phyloP scores from a whole-genome alignment of 2,888 invertebrate species.

The Agrotis puta region DNA sequence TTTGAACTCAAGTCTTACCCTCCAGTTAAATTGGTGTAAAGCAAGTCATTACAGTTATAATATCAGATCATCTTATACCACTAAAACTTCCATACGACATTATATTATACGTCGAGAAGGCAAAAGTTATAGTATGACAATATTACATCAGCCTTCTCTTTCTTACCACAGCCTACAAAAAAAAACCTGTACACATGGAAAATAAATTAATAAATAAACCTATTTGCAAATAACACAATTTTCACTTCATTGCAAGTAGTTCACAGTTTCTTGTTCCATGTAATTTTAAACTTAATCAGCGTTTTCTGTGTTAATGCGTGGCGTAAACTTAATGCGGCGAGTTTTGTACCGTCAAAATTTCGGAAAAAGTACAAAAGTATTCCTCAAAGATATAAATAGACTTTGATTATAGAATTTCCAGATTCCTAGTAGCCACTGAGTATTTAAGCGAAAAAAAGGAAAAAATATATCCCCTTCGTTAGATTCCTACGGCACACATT shows the following conservation, averaged over 20 bases:
- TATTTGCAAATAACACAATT: constrained; percentile 39
- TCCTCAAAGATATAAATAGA: too few species aligned
- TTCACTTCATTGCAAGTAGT: constrained; percentile 27
- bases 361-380: too few species aligned
- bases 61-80: constrained; percentile 60
- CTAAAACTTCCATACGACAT: constrained; percentile 41
- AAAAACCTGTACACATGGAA: constrained; percentile 42
- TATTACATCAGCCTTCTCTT: constrained; percentile 59
- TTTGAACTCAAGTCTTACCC: neutral
- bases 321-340: too few species aligned
- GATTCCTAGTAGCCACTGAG: too few species aligned
- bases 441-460: too few species aligned
- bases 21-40: constrained; percentile 38
- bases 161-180: constrained; percentile 63
- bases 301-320: neutral
- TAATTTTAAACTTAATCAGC: neutral
- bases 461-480: too few species aligned
- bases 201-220: constrained; percentile 54
- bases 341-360: too few species aligned
- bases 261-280: constrained; percentile 17
- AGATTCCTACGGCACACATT: too few species aligned
- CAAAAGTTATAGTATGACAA: constrained; percentile 46
- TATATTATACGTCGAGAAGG: constrained; percentile 53
- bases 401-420: too few species aligned
- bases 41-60: constrained; percentile 45